Base-by-base conservation (phyloP, 2,888 invertebrate species). In the Oscheius sp. region DNA sequence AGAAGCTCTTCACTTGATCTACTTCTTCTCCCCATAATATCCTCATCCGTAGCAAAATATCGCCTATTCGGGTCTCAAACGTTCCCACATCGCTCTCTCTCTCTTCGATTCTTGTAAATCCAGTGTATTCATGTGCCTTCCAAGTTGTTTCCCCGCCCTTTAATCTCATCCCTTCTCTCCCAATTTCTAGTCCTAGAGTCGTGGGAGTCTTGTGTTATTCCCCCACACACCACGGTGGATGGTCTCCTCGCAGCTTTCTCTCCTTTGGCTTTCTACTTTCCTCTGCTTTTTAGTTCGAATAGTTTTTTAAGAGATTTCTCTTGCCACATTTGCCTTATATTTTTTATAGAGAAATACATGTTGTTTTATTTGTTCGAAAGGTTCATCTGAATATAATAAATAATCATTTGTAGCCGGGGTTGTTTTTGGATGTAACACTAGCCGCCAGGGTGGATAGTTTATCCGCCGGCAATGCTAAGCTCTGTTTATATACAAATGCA, bases 1-100 rank as follows among this genome's bases (percentile, higher is more conserved):
- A 72, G 53, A 74, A 74, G 52, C 58, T 74, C 25, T 74, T 71
- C 55, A 18, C 74, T 23, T 74, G 35, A 74, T 0, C 61, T 41
- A 27, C 59, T 3, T 61, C 43, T 25, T 41, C 21, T 23, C 13
- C 18, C 21, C 18, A 18, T 61, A 29, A 16, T 61, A 18, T 29
- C 12, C 27, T 61, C 61, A 16, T 43, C 29, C 66, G 61, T 66
- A 46, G 66, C 66, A 66, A 49, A 66, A 52, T 66, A 66, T 66
- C 66, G 25, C 27, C 49, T 18, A 66, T 66, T 49, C 66, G 66
- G 66, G 66, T 66, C 52, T 16, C 35, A n/a, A 13, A 25, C 49
- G 49, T 55, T 55, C 61, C 25, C 16, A 6, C 9, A 6, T 35
- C 35, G 3, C 9, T 9, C 9, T 35, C 29, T 16, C 29, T 58